A percentile compares a stretch with the other conserved stretches of the same genome.
Evolutionary conservation across 2,888 invertebrate genomes (phyloP).

Genomic region (Apoda limacodes): DNA sequence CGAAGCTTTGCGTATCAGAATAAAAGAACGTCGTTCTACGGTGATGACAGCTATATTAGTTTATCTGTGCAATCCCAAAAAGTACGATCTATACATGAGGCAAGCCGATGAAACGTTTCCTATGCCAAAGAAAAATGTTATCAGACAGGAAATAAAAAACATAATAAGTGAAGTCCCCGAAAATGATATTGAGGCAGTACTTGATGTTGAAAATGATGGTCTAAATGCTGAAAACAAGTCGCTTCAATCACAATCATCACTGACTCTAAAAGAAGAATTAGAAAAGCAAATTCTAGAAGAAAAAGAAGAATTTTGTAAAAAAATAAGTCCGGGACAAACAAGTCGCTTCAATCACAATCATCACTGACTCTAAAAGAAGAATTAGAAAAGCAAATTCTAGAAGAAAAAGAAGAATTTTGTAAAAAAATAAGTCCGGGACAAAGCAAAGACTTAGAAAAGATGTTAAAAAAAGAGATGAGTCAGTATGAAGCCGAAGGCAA

Average conservation of each 20-base stretch:
- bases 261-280: slow-evolving; percentile 16
- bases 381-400: slow-evolving; percentile 17
- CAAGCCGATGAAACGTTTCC: no score
- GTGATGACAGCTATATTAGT: no score
- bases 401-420: slow-evolving; percentile 2
- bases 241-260: neutral
- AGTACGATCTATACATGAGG: no score
- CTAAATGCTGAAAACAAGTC: no score
- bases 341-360: neutral
- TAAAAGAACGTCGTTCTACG: no score
- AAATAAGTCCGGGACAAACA: no score
- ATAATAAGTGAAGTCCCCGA: no score
- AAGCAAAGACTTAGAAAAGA: slow-evolving; percentile 2
- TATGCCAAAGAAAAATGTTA: no score
- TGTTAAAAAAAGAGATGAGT: slow-evolving; percentile 7
- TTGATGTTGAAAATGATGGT: slow-evolving; percentile 1
- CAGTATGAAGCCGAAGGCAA: slow-evolving; percentile 3
- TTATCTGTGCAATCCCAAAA: no score
- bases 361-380: slow-evolving; percentile 15
- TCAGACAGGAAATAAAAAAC: no score
- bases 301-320: no score
- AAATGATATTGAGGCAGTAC: slow-evolving; percentile 1
- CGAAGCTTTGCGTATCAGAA: no score
- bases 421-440: slow-evolving; percentile 6
- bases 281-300: slow-evolving; percentile 16